Conservation (phyloP, 1,140 invertebrate species). For the Cyclina sinensis region DNA sequence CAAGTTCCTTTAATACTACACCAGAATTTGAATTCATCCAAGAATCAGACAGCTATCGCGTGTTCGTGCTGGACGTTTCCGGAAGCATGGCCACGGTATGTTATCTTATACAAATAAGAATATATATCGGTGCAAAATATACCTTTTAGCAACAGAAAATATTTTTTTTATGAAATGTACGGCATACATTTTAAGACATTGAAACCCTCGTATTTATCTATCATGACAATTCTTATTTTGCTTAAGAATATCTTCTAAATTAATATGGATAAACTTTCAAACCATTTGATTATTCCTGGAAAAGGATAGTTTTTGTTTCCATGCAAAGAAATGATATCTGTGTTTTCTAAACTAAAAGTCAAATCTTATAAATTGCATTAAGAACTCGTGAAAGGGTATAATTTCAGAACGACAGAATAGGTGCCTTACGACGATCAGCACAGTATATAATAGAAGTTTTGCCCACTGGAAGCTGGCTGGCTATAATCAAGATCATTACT, state of each 20-base stretch:
- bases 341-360: too few species aligned
- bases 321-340: too few species aligned
- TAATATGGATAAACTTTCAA: background rate
- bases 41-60: background rate
- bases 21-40: constrained; percentile 10
- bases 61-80: background rate
- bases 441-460: background rate
- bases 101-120: background rate
- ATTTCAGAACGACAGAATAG: background rate
- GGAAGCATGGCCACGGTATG: background rate
- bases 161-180: background rate
- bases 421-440: background rate
- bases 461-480: background rate
- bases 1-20: background rate
- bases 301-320: background rate
- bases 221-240: background rate
- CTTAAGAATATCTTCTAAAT: background rate
- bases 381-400: too few species aligned
- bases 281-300: background rate
- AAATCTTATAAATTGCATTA: too few species aligned
- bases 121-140: background rate
- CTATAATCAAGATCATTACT: background rate
- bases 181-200: background rate
- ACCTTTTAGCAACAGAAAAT: background rate
- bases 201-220: background rate